phyloP scores from a whole-genome alignment of 2,797 vertebrate genomes.

The Pogonophryne albipinna region DNA sequence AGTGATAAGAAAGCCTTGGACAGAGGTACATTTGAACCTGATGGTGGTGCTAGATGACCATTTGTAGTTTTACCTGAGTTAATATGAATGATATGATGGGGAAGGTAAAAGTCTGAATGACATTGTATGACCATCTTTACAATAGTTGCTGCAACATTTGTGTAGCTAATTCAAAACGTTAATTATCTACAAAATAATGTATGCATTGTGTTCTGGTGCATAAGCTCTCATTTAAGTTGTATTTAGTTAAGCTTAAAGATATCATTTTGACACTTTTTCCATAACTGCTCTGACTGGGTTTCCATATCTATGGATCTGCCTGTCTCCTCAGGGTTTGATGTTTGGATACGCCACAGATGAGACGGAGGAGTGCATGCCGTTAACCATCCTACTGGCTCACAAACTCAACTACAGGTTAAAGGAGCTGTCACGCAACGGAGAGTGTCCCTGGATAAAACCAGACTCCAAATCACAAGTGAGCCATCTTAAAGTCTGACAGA shows the following conservation, averaged over 20 bases:
- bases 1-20: no score
- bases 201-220: no score
- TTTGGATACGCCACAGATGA: conserved; percentile 88
- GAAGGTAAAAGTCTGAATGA: no score
- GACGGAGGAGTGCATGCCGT: conserved; percentile 87
- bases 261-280: background rate
- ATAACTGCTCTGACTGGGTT: background rate
- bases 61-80: no score
- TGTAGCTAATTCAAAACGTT: no score
- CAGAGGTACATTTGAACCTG: no score
- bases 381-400: conserved; percentile 84
- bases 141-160: no score
- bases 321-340: conserved; percentile 82
- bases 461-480: conserved; percentile 85
- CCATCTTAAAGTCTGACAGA: background rate
- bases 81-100: no score
- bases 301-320: background rate
- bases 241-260: background rate
- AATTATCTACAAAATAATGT: no score
- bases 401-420: conserved; percentile 81
- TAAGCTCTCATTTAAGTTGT: no score
- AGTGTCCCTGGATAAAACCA: conserved; percentile 83
- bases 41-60: no score
- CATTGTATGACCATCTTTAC: no score
- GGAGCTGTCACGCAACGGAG: conserved; percentile 76